These are phyloP conservation scores for Drosophila teissieri DNA, from an alignment of 1,140 invertebrate genomes.

Conservation along the genomic window DNA sequence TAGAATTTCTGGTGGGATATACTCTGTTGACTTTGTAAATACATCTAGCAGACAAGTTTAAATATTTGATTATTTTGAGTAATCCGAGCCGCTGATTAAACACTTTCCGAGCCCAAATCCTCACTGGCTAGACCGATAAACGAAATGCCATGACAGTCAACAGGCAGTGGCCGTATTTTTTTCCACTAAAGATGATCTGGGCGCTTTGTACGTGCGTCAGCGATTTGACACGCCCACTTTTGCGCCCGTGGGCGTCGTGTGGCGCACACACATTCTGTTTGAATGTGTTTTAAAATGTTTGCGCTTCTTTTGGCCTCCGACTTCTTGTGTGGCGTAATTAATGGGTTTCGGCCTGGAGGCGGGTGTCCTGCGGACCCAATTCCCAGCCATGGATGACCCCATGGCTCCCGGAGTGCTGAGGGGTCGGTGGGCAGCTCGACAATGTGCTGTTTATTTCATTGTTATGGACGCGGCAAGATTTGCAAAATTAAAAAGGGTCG, in stretches of 20 bases:
- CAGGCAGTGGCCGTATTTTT: constrained; percentile 32
- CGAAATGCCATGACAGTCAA: constrained; percentile 41
- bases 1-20: background rate
- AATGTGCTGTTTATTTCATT: constrained; percentile 79
- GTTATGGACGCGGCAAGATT: constrained; percentile 72
- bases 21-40: constrained; percentile 3
- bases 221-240: constrained; percentile 20
- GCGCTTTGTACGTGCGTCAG: constrained; percentile 48
- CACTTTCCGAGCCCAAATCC: constrained; percentile 9
- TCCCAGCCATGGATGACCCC: constrained; percentile 7
- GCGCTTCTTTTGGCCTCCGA: constrained; percentile 25
- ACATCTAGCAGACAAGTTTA: constrained; percentile 12
- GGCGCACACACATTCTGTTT: constrained; percentile 16
- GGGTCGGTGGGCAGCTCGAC: constrained; percentile 27
- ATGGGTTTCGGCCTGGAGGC: constrained; percentile 55
- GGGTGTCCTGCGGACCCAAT: constrained; percentile 3
- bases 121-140: constrained; percentile 18
- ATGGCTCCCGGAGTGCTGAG: constrained; percentile 1
- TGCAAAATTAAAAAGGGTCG: constrained; percentile 81
- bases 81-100: constrained; percentile 44
- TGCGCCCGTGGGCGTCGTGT: constrained; percentile 31
- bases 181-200: constrained; percentile 22
- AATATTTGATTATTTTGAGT: constrained; percentile 19
- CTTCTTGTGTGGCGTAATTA: constrained; percentile 68
- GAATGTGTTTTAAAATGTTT: constrained; percentile 63